These are phyloP conservation scores for Nephotettix cincticeps DNA, from an alignment of 1,140 invertebrate species.

Conservation along the genomic window DNA sequence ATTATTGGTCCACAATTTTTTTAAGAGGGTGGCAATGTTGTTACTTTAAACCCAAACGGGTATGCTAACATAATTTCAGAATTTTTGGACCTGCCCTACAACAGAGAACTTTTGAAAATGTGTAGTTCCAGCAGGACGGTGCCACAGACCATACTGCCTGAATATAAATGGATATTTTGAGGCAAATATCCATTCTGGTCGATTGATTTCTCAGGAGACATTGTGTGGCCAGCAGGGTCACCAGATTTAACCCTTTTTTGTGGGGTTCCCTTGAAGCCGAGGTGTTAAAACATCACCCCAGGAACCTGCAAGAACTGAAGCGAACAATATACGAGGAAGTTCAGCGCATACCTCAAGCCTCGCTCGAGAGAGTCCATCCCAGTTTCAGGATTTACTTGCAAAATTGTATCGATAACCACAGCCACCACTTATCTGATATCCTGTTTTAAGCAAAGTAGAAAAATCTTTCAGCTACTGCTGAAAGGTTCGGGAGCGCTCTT, in stretches of 20 bases:
- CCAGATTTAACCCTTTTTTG: conserved; percentile 38
- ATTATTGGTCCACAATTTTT: no score
- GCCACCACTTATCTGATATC: neutral
- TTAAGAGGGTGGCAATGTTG: conserved; percentile 27
- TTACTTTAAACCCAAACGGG: conserved; percentile 33
- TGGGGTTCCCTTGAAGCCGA: conserved; percentile 35
- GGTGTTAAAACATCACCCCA: conserved; percentile 33
- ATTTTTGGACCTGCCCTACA: conserved; percentile 34
- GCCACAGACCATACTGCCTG: conserved; percentile 30
- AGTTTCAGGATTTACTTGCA: no score
- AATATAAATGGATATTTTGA: neutral
- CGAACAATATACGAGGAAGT: conserved; percentile 14
- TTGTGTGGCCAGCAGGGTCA: conserved; percentile 36
- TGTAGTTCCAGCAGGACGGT: no score
- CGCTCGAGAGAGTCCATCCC: conserved; percentile 27
- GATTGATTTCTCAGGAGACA: no score
- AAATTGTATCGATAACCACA: no score
- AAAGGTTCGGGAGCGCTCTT: no score
- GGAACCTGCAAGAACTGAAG: conserved; percentile 23
- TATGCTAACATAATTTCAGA: conserved; percentile 34
- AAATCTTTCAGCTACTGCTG: no score
- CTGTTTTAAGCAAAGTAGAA: neutral
- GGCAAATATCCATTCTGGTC: neutral
- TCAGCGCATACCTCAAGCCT: neutral
- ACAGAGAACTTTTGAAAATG: conserved; percentile 28